Conservation (phyloP, 2,113 vertebrate genomes). For the Pycnonotus jocosus region DNA sequence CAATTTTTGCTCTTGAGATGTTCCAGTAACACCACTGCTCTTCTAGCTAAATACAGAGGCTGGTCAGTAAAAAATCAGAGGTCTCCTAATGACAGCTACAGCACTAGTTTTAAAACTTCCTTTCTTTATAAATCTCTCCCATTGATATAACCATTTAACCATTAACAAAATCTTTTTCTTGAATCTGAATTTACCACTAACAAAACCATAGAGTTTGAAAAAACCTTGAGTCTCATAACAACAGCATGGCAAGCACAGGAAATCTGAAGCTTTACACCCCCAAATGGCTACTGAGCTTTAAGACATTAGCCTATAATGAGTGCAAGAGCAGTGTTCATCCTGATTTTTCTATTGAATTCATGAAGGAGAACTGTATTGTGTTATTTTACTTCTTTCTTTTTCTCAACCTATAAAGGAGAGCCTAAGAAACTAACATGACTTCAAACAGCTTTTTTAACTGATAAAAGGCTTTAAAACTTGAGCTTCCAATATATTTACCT, state of each 20-base stretch:
- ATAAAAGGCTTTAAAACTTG: background rate
- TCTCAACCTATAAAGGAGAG: background rate
- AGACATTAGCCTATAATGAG: background rate
- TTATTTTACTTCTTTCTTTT: accelerated
- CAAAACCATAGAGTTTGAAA: background rate
- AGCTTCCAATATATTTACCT: background rate
- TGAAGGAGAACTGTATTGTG: background rate
- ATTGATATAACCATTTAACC: background rate
- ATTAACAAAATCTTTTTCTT: background rate
- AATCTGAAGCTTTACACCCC: background rate
- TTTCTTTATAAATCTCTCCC: background rate
- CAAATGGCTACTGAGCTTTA: background rate
- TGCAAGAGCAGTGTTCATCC: background rate
- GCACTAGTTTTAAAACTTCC: background rate
- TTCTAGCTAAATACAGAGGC: background rate
- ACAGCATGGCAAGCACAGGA: background rate
- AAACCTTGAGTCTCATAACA: background rate
- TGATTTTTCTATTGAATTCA: background rate
- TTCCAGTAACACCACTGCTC: background rate
- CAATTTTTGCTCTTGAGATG: background rate
- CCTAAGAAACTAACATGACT: background rate
- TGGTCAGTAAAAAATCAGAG: background rate
- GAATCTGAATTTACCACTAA: background rate
- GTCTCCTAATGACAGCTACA: background rate
- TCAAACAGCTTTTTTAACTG: background rate